Conservation (phyloP, 1,140 invertebrate species). For the Centruroides vittatus region DNA sequence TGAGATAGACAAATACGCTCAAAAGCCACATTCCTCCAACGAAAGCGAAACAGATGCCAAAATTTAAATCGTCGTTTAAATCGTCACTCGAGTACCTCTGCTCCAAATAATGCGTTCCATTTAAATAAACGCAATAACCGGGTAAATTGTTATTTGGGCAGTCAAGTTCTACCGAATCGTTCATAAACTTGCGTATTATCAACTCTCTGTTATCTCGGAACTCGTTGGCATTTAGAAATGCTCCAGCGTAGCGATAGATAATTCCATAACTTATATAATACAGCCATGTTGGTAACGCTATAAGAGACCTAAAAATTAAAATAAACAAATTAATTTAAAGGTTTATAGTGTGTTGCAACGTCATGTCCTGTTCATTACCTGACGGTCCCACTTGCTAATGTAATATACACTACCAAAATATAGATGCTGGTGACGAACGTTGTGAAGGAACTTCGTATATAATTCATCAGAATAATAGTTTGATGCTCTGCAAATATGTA, state of each 20-base stretch:
- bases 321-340: too few species aligned
- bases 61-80: conserved; percentile 54
- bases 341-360: too few species aligned
- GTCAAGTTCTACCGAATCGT: conserved; percentile 4
- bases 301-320: conserved; percentile 21
- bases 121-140: conserved; percentile 48
- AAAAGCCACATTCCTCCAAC: conserved; percentile 60
- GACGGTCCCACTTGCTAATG: conserved; percentile 60
- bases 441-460: conserved; percentile 56
- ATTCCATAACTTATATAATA: conserved; percentile 60
- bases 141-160: conserved; percentile 28
- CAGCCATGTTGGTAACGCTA: conserved; percentile 56
- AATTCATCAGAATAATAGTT: conserved; percentile 59
- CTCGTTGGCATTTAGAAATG: conserved; percentile 39
- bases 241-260: conserved; percentile 57
- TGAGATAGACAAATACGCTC: conserved; percentile 68
- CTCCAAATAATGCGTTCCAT: conserved; percentile 51
- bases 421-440: conserved; percentile 60
- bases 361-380: conserved; percentile 33
- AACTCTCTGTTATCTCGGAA: conserved; percentile 32
- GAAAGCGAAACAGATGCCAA: conserved; percentile 69
- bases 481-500: conserved; percentile 60
- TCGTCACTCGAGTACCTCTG: conserved; percentile 42
- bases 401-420: conserved; percentile 51
- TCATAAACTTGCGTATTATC: background rate